A percentile compares a stretch with the other conserved stretches of the same genome.
Conservation (phyloP, 2,888 invertebrate species). For the Drosophila koepferae region DNA sequence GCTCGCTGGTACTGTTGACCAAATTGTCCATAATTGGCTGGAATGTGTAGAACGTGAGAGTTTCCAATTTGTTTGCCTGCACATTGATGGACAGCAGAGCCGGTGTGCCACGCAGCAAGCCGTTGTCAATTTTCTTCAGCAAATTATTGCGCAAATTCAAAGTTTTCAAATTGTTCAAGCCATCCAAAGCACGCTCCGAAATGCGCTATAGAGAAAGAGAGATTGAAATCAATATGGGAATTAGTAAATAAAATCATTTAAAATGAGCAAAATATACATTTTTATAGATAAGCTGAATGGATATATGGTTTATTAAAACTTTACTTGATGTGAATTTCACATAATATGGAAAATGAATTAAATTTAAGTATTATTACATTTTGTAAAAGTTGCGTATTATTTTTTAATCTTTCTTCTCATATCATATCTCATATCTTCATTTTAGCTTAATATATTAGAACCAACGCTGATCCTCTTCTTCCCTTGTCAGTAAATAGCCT, state of each 20-base stretch:
- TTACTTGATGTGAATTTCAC: too few species aligned
- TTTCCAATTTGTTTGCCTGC: constrained; percentile 91
- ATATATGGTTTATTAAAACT: too few species aligned
- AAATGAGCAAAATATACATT: neutral
- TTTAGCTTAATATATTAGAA: too few species aligned
- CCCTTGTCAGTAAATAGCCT: too few species aligned
- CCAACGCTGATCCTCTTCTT: too few species aligned
- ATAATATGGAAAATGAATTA: too few species aligned
- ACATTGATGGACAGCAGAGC: constrained; percentile 91
- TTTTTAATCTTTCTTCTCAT: too few species aligned
- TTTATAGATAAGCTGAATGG: too few species aligned
- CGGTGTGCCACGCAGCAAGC: constrained; percentile 90
- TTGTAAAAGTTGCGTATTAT: too few species aligned
- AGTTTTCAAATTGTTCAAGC: constrained; percentile 90
- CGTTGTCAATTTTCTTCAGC: constrained; percentile 89
- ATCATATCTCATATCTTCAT: too few species aligned
- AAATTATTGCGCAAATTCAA: constrained; percentile 92
- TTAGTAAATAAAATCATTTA: neutral
- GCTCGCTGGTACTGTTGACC: constrained; percentile 90
- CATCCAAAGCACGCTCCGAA: constrained; percentile 91
- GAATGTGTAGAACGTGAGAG: constrained; percentile 90
- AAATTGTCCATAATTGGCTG: constrained; percentile 92
- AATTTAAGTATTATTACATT: too few species aligned
- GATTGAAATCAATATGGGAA: constrained; percentile 54
- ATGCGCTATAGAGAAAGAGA: constrained; percentile 86